Base-by-base conservation (phyloP, 1,140 invertebrate species). In the Neotoxoptera formosana region DNA sequence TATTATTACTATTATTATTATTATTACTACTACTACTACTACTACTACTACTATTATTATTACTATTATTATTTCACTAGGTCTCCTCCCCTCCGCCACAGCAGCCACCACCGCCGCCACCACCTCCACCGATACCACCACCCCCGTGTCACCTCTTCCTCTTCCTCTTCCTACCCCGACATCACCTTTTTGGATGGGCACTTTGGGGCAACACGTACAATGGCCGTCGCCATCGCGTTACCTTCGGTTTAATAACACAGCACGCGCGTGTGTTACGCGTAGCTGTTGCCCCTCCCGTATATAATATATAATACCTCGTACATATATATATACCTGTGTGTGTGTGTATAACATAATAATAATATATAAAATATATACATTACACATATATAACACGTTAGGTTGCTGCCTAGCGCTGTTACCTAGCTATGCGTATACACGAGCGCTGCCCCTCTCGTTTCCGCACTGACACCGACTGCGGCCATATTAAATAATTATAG, bases 151-250 rank as follows among this genome's bases (percentile, higher is more conserved):
- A 20, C 45, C 30, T 30, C 41, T 87, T 47, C 8, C 81, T 83
- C 36, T 81, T n/a, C 7, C 21, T 84, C 45, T 51, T 34, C 87
- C 7, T 87, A 87, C 87, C 87, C 48, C 48, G 87, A 34, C 51
- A 89, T 89, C 87, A 53, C 87, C n/a, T 89, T 53, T 89, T 89
- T 36, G 51, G 87, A 89, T 51, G n/a, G 87, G 47, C 47, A 34
- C 48, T 89, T 89, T 53, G n/a, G 86, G 87, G n/a, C 87, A 53
- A 88, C 86, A 88, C 86, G 86, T 89, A 89, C 87, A 89, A 89
- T 89, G 87, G 87, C 87, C 87, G 87, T 89, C 87, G 87, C 87
- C 87, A 53, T 89, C 48, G 87, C 87, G 87, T 53, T 89, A 89
- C 87, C 87, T 89, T 89, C 86, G 87, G n/a, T 36, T 36, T 89